Evolutionary conservation across 2,888 invertebrate genomes (phyloP).

Genomic region (Leptopilina drosophilae): DNA sequence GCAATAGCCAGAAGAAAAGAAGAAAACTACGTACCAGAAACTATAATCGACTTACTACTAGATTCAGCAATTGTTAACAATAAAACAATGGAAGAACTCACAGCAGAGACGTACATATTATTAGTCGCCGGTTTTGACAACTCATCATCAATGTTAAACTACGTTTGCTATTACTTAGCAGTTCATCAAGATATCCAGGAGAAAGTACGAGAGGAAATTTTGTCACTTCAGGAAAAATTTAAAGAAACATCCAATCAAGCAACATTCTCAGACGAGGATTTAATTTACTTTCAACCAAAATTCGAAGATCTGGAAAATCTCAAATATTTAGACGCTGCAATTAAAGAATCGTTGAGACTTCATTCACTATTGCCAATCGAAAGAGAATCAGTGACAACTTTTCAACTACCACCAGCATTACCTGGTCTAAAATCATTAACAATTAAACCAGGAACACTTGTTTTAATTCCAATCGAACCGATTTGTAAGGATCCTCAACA

Average conservation of each 20-base stretch:
- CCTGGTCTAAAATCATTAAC: slow-evolving; percentile 63
- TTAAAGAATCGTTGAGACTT: slow-evolving; percentile 67
- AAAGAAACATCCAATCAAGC: too few relatives aligned
- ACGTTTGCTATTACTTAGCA: background rate
- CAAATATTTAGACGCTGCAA: slow-evolving; percentile 77
- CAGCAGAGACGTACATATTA: background rate
- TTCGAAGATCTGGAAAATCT: too few relatives aligned
- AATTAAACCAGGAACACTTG: slow-evolving; percentile 62
- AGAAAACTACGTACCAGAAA: background rate
- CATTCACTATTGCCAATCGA: slow-evolving; percentile 55
- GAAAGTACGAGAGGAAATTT: background rate
- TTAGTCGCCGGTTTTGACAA: background rate
- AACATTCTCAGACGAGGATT: too few relatives aligned
- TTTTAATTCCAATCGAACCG: slow-evolving; percentile 68
- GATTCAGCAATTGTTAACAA: background rate
- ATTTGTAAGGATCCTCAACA: slow-evolving; percentile 71
- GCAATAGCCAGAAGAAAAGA: background rate
- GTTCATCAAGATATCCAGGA: background rate
- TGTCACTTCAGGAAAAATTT: background rate
- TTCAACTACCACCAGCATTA: slow-evolving; percentile 66
- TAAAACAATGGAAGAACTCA: background rate
- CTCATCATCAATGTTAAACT: too few relatives aligned
- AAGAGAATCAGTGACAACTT: slow-evolving; percentile 25
- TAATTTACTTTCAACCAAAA: too few relatives aligned
- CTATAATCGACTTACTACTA: background rate